A percentile compares a stretch with the other conserved stretches of the same genome.
Conservation (phyloP, 2,888 invertebrate genomes). For the Automeris io region DNA sequence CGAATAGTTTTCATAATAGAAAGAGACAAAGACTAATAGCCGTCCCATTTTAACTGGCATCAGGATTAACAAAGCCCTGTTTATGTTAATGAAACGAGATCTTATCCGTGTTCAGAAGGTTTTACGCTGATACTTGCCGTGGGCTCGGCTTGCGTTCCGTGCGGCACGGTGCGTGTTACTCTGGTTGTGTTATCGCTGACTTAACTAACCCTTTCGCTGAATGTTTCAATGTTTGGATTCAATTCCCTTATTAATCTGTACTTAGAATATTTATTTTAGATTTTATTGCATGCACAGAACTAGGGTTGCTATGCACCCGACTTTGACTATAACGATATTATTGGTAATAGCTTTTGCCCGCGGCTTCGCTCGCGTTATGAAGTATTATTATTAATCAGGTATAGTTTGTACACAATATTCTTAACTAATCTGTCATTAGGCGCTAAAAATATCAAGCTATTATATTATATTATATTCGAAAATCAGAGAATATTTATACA, state of each 20-base stretch:
- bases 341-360: no score
- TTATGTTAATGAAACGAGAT: slow-evolving; percentile 44
- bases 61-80: slow-evolving; percentile 35
- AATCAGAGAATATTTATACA: no score
- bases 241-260: neutral
- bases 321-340: no score
- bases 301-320: no score
- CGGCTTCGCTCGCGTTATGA: no score
- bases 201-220: neutral
- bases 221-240: neutral
- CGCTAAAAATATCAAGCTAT: no score
- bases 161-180: neutral
- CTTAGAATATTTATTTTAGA: neutral
- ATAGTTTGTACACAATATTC: no score
- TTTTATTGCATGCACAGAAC: no score
- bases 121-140: slow-evolving; percentile 2
- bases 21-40: slow-evolving; percentile 24
- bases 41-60: slow-evolving; percentile 10
- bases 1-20: slow-evolving; percentile 14
- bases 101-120: slow-evolving; percentile 21
- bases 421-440: no score
- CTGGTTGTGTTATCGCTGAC: slow-evolving; percentile 1
- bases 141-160: slow-evolving; percentile 1
- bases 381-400: no score
- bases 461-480: no score